Evolutionary conservation across 2,113 vertebrate genomes (phyloP), one percentile per base, ranked within the genome.

Genomic region (Chloebia gouldiae): DNA sequence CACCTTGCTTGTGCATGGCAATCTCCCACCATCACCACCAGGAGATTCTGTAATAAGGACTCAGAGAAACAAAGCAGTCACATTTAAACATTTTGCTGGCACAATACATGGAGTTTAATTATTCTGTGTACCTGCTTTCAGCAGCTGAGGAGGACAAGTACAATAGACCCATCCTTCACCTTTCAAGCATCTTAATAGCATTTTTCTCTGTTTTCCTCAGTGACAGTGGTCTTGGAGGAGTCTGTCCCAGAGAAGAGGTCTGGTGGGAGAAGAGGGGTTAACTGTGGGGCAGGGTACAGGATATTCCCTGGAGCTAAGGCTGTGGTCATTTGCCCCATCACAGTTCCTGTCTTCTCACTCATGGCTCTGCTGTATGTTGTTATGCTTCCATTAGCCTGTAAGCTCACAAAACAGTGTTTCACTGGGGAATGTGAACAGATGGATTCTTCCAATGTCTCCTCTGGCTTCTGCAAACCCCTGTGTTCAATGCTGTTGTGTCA

Each of bases 221-320:
- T 72, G 42, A 23, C 37, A 28, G 13, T 11, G 22, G 8, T 47
- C 69, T 51, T 53, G 31, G 51, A 71, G 47, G 19, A 66, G 7
- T 33, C 39, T 91, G 21, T 28, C 22, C 28, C 65, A 59, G 16
- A 40, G 33, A 59, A 81, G 37, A 81, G 13, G 17, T 57, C 25
- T 71, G n/a, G 22, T 51, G 40, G 59, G 13, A 50, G 30, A 66
- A 40, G 72, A 71, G 19, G 9, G 11, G 21, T 50, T 31, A 28
- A 0, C 24, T 47, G 3, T 3, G 10, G 13, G 37, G 21, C 24
- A 33, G 19, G 8, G 5, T 15, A 2, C 35, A 44, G 31, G 14
- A n/a, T 50, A 42, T 63, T 84, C 15, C 68, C 35, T 77, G 25
- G 37, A 86, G 37, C 21, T 42, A 35, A 27, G 7, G 13, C 4